phyloP scores from a whole-genome alignment of 2,797 vertebrate species.

The Eulemur rubriventer region DNA sequence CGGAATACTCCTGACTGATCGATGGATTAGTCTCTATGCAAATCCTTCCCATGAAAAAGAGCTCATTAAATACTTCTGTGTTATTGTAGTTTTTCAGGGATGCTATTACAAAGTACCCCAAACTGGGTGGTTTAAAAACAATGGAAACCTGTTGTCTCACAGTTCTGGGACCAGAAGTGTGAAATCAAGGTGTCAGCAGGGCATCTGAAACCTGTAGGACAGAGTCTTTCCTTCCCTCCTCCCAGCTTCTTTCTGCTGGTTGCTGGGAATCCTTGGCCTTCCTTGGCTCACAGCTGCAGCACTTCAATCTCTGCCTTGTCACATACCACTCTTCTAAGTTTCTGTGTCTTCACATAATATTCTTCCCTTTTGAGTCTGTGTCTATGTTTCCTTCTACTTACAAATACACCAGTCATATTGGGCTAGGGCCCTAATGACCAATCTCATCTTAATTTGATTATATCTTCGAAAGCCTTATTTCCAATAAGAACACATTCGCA shows the following conservation, averaged over 20 bases:
- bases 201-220: not conserved
- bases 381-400: not conserved
- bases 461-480: not conserved
- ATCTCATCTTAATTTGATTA: not conserved
- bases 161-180: not conserved
- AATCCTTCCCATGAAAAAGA: not conserved
- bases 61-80: not conserved
- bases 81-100: not conserved
- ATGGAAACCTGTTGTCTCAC: not conserved
- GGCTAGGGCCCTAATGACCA: not conserved
- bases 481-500: not conserved
- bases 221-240: not conserved
- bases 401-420: not conserved
- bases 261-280: not conserved
- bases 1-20: too few relatives aligned
- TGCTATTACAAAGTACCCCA: not conserved
- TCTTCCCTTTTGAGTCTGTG: not conserved
- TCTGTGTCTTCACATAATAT: not conserved
- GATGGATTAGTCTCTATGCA: not conserved
- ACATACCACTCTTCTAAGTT: not conserved
- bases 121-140: not conserved
- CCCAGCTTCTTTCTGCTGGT: too few relatives aligned
- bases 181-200: not conserved
- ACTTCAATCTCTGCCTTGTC: not conserved
- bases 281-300: not conserved